Evolutionary conservation across 2,113 vertebrate genomes (phyloP).

Genomic region (Opisthocomus hoazin): DNA sequence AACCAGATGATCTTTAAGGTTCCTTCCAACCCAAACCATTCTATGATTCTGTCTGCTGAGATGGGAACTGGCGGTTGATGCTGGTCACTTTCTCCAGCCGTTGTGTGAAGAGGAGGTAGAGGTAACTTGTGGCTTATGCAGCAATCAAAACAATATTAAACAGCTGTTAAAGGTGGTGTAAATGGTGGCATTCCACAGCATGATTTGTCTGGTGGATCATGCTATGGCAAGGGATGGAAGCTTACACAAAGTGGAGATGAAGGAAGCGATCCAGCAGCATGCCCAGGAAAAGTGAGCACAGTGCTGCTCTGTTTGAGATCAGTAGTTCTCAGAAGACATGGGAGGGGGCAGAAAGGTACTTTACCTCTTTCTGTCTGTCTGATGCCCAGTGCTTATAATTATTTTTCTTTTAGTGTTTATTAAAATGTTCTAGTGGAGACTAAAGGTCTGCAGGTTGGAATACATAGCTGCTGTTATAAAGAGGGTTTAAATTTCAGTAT

Average conservation of each 20-base stretch:
- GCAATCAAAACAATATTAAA: background rate
- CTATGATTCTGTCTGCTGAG: background rate
- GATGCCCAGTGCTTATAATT: background rate
- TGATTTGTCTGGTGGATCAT: background rate
- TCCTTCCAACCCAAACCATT: too few species aligned
- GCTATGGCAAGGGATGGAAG: background rate
- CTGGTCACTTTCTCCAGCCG: background rate
- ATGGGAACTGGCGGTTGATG: background rate
- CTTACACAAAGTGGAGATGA: background rate
- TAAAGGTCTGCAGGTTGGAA: background rate
- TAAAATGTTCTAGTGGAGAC: background rate
- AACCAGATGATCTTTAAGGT: too few species aligned
- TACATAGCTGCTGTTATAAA: background rate
- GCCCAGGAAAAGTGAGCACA: background rate
- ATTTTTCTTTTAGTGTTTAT: background rate
- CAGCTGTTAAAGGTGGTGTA: background rate
- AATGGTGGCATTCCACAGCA: background rate
- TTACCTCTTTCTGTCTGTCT: background rate
- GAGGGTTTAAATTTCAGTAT: background rate
- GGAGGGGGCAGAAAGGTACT: background rate
- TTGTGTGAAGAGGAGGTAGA: background rate
- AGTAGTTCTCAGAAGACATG: background rate
- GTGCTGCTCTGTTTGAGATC: background rate
- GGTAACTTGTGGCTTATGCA: background rate
- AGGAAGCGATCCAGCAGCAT: background rate